Base-by-base conservation (phyloP, 2,888 invertebrate genomes). In the Tetragonula carbonaria region DNA sequence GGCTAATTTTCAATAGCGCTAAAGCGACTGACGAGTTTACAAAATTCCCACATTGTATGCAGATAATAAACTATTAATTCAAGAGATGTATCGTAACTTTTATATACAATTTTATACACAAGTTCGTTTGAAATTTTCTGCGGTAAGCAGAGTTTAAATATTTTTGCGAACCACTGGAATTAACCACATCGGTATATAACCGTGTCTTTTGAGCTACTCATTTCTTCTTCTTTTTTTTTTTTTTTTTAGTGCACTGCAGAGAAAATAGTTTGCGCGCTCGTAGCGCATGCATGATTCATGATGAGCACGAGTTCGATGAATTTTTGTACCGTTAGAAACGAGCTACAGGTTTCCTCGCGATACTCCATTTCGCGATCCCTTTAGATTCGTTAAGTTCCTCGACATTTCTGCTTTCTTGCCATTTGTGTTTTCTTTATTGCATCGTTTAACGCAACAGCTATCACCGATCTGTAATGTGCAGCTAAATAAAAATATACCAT, bases 241-340 rank as follows among this genome's bases (percentile, higher is more conserved):
- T 33, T 14, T 55, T 67, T 55, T 38, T 59, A 6, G 18, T n/a
- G n/a, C 21, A 59, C 63, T n/a, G 45, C 57, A 45, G 28, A 18
- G 33, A 78, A 65, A 18, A 73, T 66, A 18, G 28, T 65, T 33
- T n/a, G 53, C 66, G 50, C 28, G 50, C 57, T 65, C 57, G 55
- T 14, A 59, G 28, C 28, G 55, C 71, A 82, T 82, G 82, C 74
- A 82, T 84, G 78, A 84, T 82, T 84, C 82, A 82, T 72, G 82
- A 75, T 67, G 71, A 67, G 72, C 33, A 18, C 70, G 57, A 55
- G 51, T 70, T 78, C 74, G 55, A 74, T 84, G 74, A 74, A 75
- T 82, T 82, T 74, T 78, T 74, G 67, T 74, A 74, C 84, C 84
- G 84, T 84, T 84, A 81, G 57, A 50, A 73, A 68, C 63, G 21